Conservation (phyloP, 2,797 vertebrate genomes). For the Paedocypris micromegethes region DNA sequence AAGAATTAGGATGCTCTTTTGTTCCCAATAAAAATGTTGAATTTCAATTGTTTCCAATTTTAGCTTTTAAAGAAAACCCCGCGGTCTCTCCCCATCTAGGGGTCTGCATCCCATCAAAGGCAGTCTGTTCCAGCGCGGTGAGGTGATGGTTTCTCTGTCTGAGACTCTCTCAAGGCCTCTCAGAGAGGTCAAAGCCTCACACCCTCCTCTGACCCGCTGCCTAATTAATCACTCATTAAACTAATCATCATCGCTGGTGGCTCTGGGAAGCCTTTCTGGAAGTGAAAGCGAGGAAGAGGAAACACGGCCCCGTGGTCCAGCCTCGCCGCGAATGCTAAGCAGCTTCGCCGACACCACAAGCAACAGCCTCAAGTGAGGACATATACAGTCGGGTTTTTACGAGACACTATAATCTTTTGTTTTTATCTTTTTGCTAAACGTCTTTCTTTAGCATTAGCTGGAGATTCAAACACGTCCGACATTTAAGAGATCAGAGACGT, state of each 20-base stretch:
- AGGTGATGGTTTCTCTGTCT: background rate
- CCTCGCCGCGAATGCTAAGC: constrained; percentile 41
- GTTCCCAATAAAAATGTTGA: too few species aligned
- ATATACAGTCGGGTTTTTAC: constrained; percentile 7
- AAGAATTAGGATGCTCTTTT: too few species aligned
- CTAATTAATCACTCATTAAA: constrained; percentile 55
- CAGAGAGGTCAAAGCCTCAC: constrained; percentile 45
- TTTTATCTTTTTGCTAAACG: constrained; percentile 23
- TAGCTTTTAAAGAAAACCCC: too few species aligned
- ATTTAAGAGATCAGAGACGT: background rate
- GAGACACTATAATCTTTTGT: constrained; percentile 32
- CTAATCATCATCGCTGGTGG: constrained; percentile 56
- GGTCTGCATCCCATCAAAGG: too few species aligned
- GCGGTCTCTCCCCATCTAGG: too few species aligned
- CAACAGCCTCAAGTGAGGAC: constrained; percentile 32
- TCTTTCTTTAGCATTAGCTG: constrained; percentile 1
- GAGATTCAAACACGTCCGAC: constrained; percentile 7
- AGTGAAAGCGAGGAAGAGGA: constrained; percentile 34
- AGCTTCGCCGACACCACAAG: constrained; percentile 32
- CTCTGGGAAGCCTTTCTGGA: constrained; percentile 23
- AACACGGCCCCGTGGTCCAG: constrained; percentile 39
- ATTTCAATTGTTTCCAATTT: too few species aligned
- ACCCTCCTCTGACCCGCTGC: constrained; percentile 40
- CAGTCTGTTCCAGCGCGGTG: too few species aligned
- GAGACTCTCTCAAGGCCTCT: constrained; percentile 20